Evolutionary conservation across 2,888 invertebrate genomes (phyloP).

Genomic region (Cantharis flavilabris): DNA sequence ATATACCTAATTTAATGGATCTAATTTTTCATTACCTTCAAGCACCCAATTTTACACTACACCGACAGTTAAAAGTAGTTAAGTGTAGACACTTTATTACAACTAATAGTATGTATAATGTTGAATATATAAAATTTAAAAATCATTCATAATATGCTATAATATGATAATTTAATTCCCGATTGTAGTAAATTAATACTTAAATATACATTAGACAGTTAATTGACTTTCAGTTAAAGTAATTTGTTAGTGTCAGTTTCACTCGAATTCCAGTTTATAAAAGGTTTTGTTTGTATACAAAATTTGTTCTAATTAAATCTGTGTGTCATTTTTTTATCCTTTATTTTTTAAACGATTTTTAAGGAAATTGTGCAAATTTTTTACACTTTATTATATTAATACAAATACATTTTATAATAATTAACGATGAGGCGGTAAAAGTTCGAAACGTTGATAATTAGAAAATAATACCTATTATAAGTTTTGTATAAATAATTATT

Average conservation of each 20-base stretch:
- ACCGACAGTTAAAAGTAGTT: not conserved
- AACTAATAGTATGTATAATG: not conserved
- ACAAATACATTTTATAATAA: no score
- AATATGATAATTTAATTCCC: constrained; percentile 2
- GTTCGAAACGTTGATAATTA: no score
- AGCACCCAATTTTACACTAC: not conserved
- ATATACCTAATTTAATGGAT: not conserved
- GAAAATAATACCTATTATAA: not conserved
- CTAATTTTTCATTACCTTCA: not conserved
- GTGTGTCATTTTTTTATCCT: not conserved
- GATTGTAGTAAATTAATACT: constrained; percentile 2
- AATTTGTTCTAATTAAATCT: not conserved
- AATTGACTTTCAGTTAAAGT: constrained; percentile 1
- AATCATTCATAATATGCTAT: constrained; percentile 4
- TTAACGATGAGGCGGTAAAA: no score
- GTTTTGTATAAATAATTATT: not conserved
- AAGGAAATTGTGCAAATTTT: not conserved
- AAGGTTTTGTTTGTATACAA: not conserved
- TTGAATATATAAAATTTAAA: constrained; percentile 1
- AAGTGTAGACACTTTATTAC: not conserved
- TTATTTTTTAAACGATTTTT: not conserved
- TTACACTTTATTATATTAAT: not conserved
- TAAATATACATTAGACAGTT: not conserved
- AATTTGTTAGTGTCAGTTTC: not conserved
- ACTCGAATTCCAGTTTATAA: not conserved